A percentile compares a stretch with the other conserved stretches of the same genome.
phyloP scores from a whole-genome alignment of 1,140 invertebrate species.

The Zaprionus gabonicus region DNA sequence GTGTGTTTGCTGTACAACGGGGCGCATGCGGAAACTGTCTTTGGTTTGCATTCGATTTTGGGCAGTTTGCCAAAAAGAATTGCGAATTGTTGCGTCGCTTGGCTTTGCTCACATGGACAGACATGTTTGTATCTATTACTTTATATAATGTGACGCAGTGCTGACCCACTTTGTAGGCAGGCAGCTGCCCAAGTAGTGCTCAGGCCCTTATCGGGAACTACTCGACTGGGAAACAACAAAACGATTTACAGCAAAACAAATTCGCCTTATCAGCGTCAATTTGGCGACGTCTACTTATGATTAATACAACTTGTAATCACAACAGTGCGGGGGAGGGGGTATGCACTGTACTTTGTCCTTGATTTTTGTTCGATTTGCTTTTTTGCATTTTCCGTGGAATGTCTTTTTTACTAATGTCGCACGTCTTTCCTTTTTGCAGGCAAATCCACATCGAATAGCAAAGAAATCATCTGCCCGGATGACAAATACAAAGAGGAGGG shows the following conservation, averaged over 20 bases:
- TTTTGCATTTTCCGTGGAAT: not conserved
- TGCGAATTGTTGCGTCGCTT: constrained; percentile 8
- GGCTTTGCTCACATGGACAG: not conserved
- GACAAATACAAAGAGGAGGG: constrained; percentile 93
- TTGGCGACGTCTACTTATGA: constrained; percentile 30
- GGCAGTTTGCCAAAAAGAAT: constrained; percentile 28
- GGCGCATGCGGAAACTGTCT: constrained; percentile 49
- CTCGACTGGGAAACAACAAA: constrained; percentile 13
- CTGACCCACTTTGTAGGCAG: constrained; percentile 31
- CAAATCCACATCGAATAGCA: constrained; percentile 87
- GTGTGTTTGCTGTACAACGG: constrained; percentile 31
- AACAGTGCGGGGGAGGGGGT: not conserved
- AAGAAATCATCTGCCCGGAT: constrained; percentile 87
- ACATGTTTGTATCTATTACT: not conserved
- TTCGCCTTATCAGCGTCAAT: constrained; percentile 35
- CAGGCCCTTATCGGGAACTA: constrained; percentile 31
- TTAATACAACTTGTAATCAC: constrained; percentile 32
- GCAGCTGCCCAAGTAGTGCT: constrained; percentile 35
- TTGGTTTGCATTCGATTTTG: constrained; percentile 7
- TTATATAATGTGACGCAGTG: constrained; percentile 7
- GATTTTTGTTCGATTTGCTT: not conserved
- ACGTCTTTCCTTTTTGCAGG: constrained; percentile 85
- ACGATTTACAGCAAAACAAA: constrained; percentile 28
- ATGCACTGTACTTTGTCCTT: constrained; percentile 16
- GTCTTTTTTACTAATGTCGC: not conserved